Evolutionary conservation across 2,113 vertebrate genomes (phyloP), one percentile per base, ranked within the genome.

Genomic region (Macaca nemestrina): DNA sequence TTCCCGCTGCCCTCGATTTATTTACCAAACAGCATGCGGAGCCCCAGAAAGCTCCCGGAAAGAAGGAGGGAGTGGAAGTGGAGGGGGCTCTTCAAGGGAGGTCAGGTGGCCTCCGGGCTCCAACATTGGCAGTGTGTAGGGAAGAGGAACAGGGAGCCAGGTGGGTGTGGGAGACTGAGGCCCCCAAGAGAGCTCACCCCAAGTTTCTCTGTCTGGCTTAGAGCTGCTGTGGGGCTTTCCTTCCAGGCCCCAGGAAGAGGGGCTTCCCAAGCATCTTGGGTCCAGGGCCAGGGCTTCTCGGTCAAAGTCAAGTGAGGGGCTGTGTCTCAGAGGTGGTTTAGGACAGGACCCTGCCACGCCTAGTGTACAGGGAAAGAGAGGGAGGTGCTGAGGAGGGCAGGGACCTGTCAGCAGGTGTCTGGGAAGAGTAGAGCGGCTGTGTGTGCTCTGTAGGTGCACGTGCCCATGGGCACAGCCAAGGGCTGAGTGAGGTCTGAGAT

Each of bases 1-100:
- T 98, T 98, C 97, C 96, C 68, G n/a, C 95, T 97, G 97, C 97
- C 98, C 98, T 98, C 22, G 67, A 97, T 97, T 98, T 98, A 98
- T 98, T 98, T 98, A 98, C 96, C 96, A 97, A 98, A 96, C 96
- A 97, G 94, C 84, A 40, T 40, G 72, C 55, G 16, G 48, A 87
- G 97, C 55, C 94, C 95, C 6, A 70, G 80, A 17, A 79, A 79
- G 32, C 61, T 94, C 80, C 81, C 13, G 4, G 84, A 85, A 91
- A 79, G 76, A 16, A 93, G 94, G 88, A 86, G 82, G 82, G 13
- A 38, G 73, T 97, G 0, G 16, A 40, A 96, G 88, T 79, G 52
- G 40, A 55, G 82, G 70, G 89, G 90, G 14, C n/a, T 87, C 43
- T 73, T 81, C 0, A 32, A 64, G 38, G 2, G 61, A 64, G 50